phyloP scores from a whole-genome alignment of 2,888 invertebrate species.

The Panorpa germanica region DNA sequence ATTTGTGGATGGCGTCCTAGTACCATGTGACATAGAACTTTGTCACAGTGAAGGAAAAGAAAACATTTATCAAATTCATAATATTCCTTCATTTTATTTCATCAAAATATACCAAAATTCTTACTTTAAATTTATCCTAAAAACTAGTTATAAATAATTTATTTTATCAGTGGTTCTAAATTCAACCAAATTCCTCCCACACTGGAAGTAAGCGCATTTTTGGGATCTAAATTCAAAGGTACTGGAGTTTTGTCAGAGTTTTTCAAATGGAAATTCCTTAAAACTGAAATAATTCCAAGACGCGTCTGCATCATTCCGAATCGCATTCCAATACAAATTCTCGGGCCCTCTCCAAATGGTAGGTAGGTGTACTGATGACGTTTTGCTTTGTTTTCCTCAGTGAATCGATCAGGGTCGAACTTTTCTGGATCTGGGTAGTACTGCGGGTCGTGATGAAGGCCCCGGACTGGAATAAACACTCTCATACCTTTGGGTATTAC shows the following conservation, averaged over 20 bases:
- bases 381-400: slow-evolving; percentile 15
- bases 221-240: no score
- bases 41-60: no score
- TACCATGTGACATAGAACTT: no score
- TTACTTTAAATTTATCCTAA: no score
- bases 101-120: no score
- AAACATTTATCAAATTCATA: no score
- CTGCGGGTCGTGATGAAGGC: slow-evolving; percentile 24
- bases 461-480: slow-evolving; percentile 17
- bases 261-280: slow-evolving; percentile 10
- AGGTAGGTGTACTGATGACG: slow-evolving; percentile 21
- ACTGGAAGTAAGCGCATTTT: no score
- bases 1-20: no score
- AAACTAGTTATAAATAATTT: no score
- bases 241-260: slow-evolving; percentile 5
- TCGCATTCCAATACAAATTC: slow-evolving; percentile 23
- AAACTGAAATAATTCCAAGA: slow-evolving; percentile 10
- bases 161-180: no score
- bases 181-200: no score
- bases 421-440: slow-evolving; percentile 24
- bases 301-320: slow-evolving; percentile 19
- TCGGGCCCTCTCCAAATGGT: slow-evolving; percentile 25
- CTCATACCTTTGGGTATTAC: slow-evolving; percentile 16
- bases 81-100: no score
- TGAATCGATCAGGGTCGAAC: slow-evolving; percentile 27